Base-by-base conservation (phyloP, 1,140 invertebrate species). In the Heterodera schachtii region DNA sequence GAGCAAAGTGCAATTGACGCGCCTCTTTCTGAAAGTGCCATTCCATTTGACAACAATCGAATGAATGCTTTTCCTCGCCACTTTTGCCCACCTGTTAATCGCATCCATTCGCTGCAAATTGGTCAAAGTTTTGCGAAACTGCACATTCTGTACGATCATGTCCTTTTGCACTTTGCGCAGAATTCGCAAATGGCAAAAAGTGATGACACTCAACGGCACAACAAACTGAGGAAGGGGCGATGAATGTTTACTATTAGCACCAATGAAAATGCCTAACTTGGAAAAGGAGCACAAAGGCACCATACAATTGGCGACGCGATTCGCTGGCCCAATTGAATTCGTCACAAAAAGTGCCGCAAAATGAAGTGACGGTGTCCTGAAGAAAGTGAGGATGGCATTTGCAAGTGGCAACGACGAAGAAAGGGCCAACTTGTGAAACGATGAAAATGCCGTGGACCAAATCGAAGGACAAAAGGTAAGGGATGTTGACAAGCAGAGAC, bases 1-100 rank as follows among this genome's bases (percentile, higher is more conserved):
- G 52, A 88, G 86, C 9, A 88, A 75, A 75, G 88, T 88, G 76
- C 87, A 88, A 83, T 88, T 88, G 9, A 88, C 87, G 43, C 84
- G 84, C 79, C 76, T 81, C 31, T 84, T 85, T 49, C 82, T 84
- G 13, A 73, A 84, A 2, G 49, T 52, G 49, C 49, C 49, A 52
- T 46, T 83, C 47, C 3, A n/a, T 44, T n/a, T 67, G 19, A 78
- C 7, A 19, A 19, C 81, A 19, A 46, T 19, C 16, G 46, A 57
- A 41, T 64, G 49, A 8, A 64, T 46, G 46, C 11, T 16, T 49
- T 5, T n/a, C 43, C 16, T 66, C 16, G 19, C 13, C 16, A 73
- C n/a, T n/a, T 57, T 9, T 52, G n/a, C 41, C 16, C 46, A 75
- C 64, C 87, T 47, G 41, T 83, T 85, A 2, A 85, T 83, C n/a